Evolutionary conservation across 2,113 vertebrate genomes (phyloP), one percentile per base, ranked within the genome.

Genomic region (Eudyptes chrysolophus): DNA sequence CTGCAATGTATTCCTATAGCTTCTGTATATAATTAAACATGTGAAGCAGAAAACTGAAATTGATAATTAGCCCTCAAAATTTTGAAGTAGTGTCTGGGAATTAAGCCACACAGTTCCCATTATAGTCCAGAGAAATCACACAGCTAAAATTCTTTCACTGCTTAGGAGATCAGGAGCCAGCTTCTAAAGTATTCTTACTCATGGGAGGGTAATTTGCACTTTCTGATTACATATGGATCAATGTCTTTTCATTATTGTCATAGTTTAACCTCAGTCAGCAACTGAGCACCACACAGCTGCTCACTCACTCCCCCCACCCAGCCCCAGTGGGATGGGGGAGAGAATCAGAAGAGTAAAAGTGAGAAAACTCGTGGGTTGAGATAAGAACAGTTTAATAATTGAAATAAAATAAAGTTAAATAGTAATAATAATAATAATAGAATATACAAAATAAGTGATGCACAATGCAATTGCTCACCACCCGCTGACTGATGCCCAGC

Each of bases 41-140:
- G 48, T 87, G 89, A 71, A 92, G 21, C 17, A 87, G 40, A 85
- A 76, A 78, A 94, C 51, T 60, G n/a, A 92, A 89, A 93, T 32
- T 83, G 81, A 61, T 93, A 97, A 96, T 94, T 93, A 92, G 58
- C 18, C 46, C 42, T 92, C 42, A 44, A 76, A 65, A 62, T 93
- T 95, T 74, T 91, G 26, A 89, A 94, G 61, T 36, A 49, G 12
- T 40, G 17, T 57, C 49, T 94, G 70, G 38, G 62, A 97, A 92
- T 94, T 91, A 58, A 93, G 44, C 52, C 84, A 87, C 34, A 61
- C 11, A 29, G 10, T 81, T 94, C 18, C 55, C 21, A 61, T 81
- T 71, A 44, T 44, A 89, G 60, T 72, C 66, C 58, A 74, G 42
- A 91, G 40, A 79, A 96, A 89, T 93, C 26, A 76, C 69, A 72